Conservation (phyloP, 2,888 invertebrate genomes). For the Horisme vitalbata region DNA sequence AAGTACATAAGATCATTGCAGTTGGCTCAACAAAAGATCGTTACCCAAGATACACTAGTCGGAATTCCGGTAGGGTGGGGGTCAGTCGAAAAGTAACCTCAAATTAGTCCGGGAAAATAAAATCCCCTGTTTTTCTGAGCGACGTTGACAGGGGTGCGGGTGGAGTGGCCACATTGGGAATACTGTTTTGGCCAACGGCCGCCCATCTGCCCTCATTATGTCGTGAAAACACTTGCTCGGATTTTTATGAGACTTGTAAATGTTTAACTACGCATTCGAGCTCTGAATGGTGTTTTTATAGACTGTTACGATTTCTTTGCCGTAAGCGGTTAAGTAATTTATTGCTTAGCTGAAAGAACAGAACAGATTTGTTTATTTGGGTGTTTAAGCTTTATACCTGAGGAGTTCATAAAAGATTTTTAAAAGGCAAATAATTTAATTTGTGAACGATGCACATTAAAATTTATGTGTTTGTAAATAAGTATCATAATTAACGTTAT, state of each 20-base stretch:
- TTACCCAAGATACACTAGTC: conserved; percentile 37
- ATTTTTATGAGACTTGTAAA: conserved; percentile 50
- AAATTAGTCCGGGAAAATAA: conserved; percentile 66
- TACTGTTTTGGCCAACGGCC: conserved; percentile 52
- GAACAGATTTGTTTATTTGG: conserved; percentile 13
- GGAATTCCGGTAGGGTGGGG: conserved; percentile 43
- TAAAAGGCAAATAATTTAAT: no score
- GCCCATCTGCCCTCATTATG: conserved; percentile 56
- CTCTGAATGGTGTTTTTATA: conserved; percentile 32
- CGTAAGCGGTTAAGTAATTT: conserved; percentile 30
- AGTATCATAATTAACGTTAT: no score
- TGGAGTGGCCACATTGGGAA: conserved; percentile 51
- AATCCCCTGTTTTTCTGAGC: conserved; percentile 53
- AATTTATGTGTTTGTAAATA: no score
- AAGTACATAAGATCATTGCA: conserved; percentile 24
- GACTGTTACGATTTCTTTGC: conserved; percentile 30
- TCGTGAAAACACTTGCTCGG: conserved; percentile 51
- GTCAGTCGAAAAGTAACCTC: conserved; percentile 54
- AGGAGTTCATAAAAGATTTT: background rate
- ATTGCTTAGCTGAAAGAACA: conserved; percentile 17
- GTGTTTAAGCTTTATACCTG: background rate
- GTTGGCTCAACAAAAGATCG: conserved; percentile 28
- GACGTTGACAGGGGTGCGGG: conserved; percentile 54
- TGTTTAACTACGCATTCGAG: conserved; percentile 46
- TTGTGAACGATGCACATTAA: no score